Percentiles rank a stretch among this genome's conserved stretches.
Evolutionary conservation across 2,113 vertebrate genomes (phyloP).

Genomic region (Psittacula cyanocephala): DNA sequence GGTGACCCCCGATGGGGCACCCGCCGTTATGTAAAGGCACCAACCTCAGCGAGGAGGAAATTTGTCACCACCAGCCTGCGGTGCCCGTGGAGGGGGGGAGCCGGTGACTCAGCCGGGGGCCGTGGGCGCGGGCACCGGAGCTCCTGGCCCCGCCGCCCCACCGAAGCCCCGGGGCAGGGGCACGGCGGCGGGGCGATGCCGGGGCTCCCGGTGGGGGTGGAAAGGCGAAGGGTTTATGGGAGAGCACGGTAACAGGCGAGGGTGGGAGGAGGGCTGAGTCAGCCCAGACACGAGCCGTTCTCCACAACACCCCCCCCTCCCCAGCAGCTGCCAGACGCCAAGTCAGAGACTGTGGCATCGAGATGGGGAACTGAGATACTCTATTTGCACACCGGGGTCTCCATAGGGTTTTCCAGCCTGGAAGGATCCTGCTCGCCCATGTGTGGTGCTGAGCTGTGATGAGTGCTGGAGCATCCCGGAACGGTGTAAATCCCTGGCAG

Average conservation of each 20-base stretch:
- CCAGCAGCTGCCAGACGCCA: not conserved
- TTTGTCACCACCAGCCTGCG: not conserved
- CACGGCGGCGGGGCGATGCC: not conserved
- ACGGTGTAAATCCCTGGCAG: not conserved
- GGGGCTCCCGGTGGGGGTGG: not conserved
- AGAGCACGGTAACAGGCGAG: not conserved
- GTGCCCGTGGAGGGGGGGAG: not conserved
- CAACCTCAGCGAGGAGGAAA: not conserved
- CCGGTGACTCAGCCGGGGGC: not conserved
- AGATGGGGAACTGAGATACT: not conserved
- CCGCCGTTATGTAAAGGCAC: not conserved
- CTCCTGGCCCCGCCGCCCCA: not conserved
- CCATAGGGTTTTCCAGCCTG: not conserved
- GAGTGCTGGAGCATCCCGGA: not conserved
- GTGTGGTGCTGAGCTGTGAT: not conserved
- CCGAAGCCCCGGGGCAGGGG: not conserved
- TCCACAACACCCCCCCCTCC: not conserved
- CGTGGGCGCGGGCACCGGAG: too few species aligned
- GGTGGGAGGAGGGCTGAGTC: not conserved
- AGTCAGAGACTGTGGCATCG: not conserved
- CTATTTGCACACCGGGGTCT: fast-evolving
- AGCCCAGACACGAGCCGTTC: not conserved
- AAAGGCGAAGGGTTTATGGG: not conserved
- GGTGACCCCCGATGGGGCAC: not conserved
- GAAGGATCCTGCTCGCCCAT: fast-evolving